Evolutionary conservation across 2,888 invertebrate genomes (phyloP), one percentile per base, ranked within the genome.

Genomic region (Lysandra coridon): DNA sequence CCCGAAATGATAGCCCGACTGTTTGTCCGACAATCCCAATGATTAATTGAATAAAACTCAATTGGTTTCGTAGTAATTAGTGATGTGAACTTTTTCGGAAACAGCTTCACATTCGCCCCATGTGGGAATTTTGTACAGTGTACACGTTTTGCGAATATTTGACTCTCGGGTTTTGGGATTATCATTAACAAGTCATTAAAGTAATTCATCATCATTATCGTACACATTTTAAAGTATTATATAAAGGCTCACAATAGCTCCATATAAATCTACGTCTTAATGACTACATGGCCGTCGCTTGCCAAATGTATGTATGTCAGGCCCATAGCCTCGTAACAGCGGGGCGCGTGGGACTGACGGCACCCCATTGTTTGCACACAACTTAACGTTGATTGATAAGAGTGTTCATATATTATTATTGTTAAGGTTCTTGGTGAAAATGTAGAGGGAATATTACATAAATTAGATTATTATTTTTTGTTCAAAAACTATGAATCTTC

Each of bases 261-360:
- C 53, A 76, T 53, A 75, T 33, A 76, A 23, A 40, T 23, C 40
- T 74, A 44, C 76, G 30, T 76, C 75, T 33, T 57, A 76, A 76
- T 23, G 49, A 75, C 53, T 49, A 30, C 30, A 33, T 57, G n/a
- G 17, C 57, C 49, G 49, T 53, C 76, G 76, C 76, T 76, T 76
- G 76, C 76, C 76, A 76, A 76, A 53, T 76, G 76, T 76, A 30
- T 75, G 76, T 76, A 53, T 76, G 76, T 76, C 33, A 76, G 5
- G 75, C 74, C 14, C 76, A 53, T 76, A 53, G 76, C 76, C 30
- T 14, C 53, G 33, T 57, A 76, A 53, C 76, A 76, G 76, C 76
- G 76, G 76, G 76, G 75, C 44, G 44, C 74, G 44, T 30, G 44
- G 44, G 75, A 49, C 30, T 10, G 75, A 57, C 33, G 76, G 53